phyloP scores from a whole-genome alignment of 2,113 vertebrate genomes.

The Pseudopodoces humilis region DNA sequence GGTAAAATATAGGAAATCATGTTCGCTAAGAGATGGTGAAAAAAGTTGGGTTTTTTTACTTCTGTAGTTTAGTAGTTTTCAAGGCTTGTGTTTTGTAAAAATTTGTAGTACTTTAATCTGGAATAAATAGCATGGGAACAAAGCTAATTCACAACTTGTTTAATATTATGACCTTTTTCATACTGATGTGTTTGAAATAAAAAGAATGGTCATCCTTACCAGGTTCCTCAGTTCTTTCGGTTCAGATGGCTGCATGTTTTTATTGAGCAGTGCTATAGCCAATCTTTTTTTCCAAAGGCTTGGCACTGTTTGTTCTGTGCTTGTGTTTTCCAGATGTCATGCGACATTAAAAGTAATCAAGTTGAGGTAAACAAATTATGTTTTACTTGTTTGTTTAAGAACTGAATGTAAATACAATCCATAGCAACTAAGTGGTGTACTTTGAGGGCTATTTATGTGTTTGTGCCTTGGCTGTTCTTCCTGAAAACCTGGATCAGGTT shows the following conservation, averaged over 20 bases:
- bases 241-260: not conserved
- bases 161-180: not conserved
- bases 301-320: not conserved
- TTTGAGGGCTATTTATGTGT: accelerated
- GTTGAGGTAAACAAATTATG: not conserved
- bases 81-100: not conserved
- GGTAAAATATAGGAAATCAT: not conserved
- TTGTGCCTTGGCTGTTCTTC: not conserved
- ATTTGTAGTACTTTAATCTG: not conserved
- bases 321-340: not conserved
- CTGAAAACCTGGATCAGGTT: not conserved
- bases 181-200: not conserved
- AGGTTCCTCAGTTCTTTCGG: not conserved
- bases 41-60: not conserved
- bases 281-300: not conserved
- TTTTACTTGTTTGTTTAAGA: not conserved
- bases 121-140: not conserved
- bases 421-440: not conserved
- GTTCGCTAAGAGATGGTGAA: not conserved
- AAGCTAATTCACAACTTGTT: not conserved
- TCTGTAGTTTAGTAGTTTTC: not conserved
- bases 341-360: not conserved
- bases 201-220: not conserved
- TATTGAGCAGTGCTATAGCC: not conserved
- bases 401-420: not conserved